Evolutionary conservation across 2,888 invertebrate species (phyloP).

Genomic region (Eretmocerus hayati): DNA sequence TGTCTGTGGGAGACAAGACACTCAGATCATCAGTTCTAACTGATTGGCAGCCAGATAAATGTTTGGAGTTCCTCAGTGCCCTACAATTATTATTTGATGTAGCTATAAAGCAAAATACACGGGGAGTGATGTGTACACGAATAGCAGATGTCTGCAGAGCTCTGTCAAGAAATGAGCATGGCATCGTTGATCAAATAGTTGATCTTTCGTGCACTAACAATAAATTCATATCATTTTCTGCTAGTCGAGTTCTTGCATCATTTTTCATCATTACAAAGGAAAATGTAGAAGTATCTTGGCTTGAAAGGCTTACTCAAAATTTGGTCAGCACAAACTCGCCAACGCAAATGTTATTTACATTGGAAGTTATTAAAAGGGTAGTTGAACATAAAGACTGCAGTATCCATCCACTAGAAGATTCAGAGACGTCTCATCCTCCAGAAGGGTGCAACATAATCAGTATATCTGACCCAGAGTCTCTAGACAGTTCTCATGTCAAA

Average conservation of each 20-base stretch:
- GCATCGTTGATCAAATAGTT: conserved; percentile 77
- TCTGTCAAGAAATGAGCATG: conserved; percentile 71
- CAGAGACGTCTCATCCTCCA: conserved; percentile 37
- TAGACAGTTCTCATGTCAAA: conserved; percentile 80
- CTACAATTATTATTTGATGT: conserved; percentile 78
- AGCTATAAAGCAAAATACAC: conserved; percentile 75
- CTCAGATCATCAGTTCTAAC: conserved; percentile 51
- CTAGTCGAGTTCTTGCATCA: conserved; percentile 72
- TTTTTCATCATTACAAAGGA: conserved; percentile 79
- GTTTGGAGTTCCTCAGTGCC: conserved; percentile 74
- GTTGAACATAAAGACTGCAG: conserved; percentile 79
- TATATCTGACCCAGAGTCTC: conserved; percentile 72
- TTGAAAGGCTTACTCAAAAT: conserved; percentile 70
- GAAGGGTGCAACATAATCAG: conserved; percentile 55
- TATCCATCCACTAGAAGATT: conserved; percentile 73
- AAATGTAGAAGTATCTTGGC: conserved; percentile 71
- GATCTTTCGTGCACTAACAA: conserved; percentile 71
- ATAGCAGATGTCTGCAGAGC: conserved; percentile 75
- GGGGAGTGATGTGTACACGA: conserved; percentile 74
- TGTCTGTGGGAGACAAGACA: conserved; percentile 47
- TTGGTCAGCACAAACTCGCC: conserved; percentile 51
- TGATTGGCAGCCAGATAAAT: conserved; percentile 61
- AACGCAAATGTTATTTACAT: conserved; percentile 72
- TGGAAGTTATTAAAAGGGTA: conserved; percentile 79
- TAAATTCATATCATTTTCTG: conserved; percentile 73